Evolutionary conservation across 64 coral and sea anemone species (phyloP).

Genomic region (Exaiptasia diaphana): DNA sequence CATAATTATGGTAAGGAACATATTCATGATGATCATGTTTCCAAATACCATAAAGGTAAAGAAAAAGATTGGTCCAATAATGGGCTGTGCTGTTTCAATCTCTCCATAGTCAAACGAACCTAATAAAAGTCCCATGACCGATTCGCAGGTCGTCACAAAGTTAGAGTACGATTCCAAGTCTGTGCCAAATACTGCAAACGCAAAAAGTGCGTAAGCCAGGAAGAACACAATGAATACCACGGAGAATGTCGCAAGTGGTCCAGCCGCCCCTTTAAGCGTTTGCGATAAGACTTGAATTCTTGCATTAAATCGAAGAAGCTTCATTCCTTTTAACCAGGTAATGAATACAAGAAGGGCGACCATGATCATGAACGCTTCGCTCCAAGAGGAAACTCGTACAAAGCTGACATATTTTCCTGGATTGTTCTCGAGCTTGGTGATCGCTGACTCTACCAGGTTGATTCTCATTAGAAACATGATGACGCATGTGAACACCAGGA

Average conservation of each 20-base stretch:
- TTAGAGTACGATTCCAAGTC: slow-evolving; percentile 62
- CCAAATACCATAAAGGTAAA: slow-evolving; percentile 87
- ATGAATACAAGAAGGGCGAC: slow-evolving; percentile 67
- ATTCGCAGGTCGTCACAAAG: slow-evolving; percentile 76
- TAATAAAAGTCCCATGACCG: slow-evolving; percentile 81
- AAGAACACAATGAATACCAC: slow-evolving; percentile 82
- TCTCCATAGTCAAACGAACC: slow-evolving; percentile 74
- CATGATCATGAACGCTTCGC: slow-evolving; percentile 79
- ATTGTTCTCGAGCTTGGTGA: slow-evolving; percentile 43
- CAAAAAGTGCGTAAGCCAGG: slow-evolving; percentile 74
- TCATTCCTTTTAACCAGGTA: slow-evolving; percentile 75
- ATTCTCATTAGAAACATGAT: slow-evolving; percentile 75
- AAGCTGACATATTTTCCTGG: slow-evolving; percentile 73
- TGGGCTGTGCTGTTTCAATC: slow-evolving; percentile 55
- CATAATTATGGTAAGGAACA: slow-evolving; percentile 86
- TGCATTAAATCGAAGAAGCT: slow-evolving; percentile 74
- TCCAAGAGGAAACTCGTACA: slow-evolving; percentile 75
- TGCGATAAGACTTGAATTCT: slow-evolving; percentile 62
- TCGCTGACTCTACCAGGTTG: slow-evolving; percentile 49
- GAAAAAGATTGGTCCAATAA: slow-evolving; percentile 76
- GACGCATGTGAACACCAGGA: slow-evolving; percentile 62
- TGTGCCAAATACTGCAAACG: slow-evolving; percentile 76
- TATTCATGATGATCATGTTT: slow-evolving; percentile 88
- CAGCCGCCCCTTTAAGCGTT: slow-evolving; percentile 69
- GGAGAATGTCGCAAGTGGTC: slow-evolving; percentile 75